Percentiles rank a stretch among this genome's conserved stretches.
Conservation (phyloP, 2,888 invertebrate genomes). For the Griposia aprilina region DNA sequence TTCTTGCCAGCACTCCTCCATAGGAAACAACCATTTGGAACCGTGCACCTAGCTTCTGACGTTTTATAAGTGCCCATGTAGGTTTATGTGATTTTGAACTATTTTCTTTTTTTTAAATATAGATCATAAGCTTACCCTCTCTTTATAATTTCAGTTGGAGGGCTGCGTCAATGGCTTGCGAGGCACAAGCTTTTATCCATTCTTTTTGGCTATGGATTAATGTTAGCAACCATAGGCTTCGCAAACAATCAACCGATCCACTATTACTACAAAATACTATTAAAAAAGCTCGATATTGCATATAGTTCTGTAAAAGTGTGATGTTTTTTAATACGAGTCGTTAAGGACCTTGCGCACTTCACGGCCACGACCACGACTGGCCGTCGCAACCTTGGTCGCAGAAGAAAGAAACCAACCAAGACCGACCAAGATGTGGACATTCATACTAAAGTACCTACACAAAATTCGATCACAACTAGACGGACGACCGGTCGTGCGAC, state of each 20-base stretch:
- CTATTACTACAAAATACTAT: conserved; percentile 91
- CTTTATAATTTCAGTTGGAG: conserved; percentile 78
- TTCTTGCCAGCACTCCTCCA: too few species aligned
- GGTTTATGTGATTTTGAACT: too few species aligned
- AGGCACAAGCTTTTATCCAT: conserved; percentile 91
- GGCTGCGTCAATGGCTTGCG: conserved; percentile 90
- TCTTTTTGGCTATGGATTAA: conserved; percentile 91
- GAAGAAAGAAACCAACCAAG: conserved; percentile 1
- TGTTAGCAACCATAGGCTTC: conserved; percentile 92
- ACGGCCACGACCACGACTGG: background rate
- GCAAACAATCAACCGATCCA: conserved; percentile 92
- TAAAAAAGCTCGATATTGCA: conserved; percentile 86
- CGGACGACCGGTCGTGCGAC: background rate
- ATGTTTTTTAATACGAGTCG: conserved; percentile 38
- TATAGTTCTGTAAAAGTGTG: conserved; percentile 81
- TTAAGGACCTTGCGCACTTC: conserved; percentile 26
- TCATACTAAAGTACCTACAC: background rate
- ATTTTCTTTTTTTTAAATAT: too few species aligned
- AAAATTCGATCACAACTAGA: background rate
- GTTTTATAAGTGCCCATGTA: too few species aligned
- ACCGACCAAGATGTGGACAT: too few species aligned
- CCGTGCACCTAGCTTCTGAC: too few species aligned
- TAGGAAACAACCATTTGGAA: too few species aligned
- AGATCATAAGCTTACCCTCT: background rate
- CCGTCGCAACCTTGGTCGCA: background rate